Evolutionary conservation across 2,888 invertebrate species (phyloP), one percentile per base, ranked within the genome.

Genomic region (Coecobrya sp.): DNA sequence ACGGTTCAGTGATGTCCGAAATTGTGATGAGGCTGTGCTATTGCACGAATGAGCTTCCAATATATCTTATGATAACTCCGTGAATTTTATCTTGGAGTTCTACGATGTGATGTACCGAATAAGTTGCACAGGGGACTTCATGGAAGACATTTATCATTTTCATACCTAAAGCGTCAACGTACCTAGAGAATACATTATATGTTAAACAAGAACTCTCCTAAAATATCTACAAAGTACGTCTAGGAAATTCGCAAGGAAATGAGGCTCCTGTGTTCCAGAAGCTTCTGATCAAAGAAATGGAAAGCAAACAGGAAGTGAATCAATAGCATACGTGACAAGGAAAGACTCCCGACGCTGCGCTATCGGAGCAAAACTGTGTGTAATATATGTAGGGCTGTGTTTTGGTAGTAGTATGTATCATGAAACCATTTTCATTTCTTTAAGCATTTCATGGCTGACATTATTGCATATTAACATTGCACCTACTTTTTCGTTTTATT

Each of bases 391-490:
- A 52, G 52, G 52, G 59, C 59, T 65, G 10, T 16, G 30, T 68
- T 30, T 68, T 68, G 68, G 27, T 68, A 4, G n/a, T n/a, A n/a
- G n/a, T n/a, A n/a, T n/a, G n/a, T n/a, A n/a, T n/a, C n/a, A n/a
- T n/a, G n/a, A 68, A 16, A 16, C 30, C 27, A 68, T 16, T 65
- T 55, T 65, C 62, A 16, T n/a, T n/a, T n/a, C n/a, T 36, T 30
- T 68, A 27, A 5, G 68, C 27, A 68, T 68, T 68, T 30, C 68
- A 13, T 30, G 59, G n/a, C 19, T 22, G 7, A 27, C 25, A 49
- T 79, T 79, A 79, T 79, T 52, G 49, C 49, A 79, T 79, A 49
- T 79, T 79, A 73, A 73, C 49, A 76, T 52, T 52, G 45, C n/a
- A 5, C 70, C 30, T 70, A 36, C 70, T 7, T 73, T 73, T 19